Evolutionary conservation across 2,888 invertebrate genomes (phyloP).

Genomic region (Halocaridina rubra): DNA sequence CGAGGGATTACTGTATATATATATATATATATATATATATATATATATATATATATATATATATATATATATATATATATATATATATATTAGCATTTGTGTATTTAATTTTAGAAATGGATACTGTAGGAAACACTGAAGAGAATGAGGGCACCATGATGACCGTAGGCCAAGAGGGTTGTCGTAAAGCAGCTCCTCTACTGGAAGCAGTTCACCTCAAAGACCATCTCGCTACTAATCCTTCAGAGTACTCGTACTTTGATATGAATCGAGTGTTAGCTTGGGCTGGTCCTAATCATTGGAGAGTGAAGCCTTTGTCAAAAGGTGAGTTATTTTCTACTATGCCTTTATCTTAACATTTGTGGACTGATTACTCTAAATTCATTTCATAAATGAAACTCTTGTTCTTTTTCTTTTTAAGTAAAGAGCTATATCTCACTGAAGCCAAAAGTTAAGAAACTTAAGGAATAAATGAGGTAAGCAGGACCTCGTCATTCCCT

Average conservation of each 20-base stretch:
- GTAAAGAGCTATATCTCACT: no score
- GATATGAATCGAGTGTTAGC: constrained; percentile 69
- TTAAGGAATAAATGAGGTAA: no score
- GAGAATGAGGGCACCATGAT: constrained; percentile 49
- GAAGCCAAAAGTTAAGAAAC: no score
- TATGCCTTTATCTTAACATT: no score
- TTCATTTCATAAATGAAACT: no score
- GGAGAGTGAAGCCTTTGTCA: constrained; percentile 75
- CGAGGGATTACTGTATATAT: no score
- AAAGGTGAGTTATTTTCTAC: constrained; percentile 2
- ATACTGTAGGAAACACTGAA: background rate
- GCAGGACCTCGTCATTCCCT: no score
- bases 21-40: background rate
- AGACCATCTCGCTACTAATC: constrained; percentile 69
- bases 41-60: background rate
- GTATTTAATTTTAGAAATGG: background rate
- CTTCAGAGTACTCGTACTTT: constrained; percentile 80
- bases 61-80: background rate
- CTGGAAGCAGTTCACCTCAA: constrained; percentile 73
- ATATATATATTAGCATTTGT: no score
- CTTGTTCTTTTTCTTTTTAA: no score
- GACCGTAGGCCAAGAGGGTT: constrained; percentile 56
- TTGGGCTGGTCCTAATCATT: constrained; percentile 88
- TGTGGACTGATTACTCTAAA: no score
- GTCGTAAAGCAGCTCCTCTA: constrained; percentile 33